phyloP scores from a whole-genome alignment of 1,140 invertebrate species.

The Agrypnia vestita region DNA sequence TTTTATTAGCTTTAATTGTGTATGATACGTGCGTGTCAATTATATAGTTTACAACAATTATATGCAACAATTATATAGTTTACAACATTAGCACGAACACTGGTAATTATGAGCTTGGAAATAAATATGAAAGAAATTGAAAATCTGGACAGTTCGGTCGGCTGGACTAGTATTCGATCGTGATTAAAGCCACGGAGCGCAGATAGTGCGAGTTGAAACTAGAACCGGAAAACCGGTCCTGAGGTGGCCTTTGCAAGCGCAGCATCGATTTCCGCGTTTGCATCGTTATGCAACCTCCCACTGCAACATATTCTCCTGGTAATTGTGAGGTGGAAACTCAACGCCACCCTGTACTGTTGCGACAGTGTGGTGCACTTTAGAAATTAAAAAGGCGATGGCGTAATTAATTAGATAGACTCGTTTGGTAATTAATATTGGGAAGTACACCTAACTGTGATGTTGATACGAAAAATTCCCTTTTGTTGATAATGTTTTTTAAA shows the following conservation, averaged over 20 bases:
- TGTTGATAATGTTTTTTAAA: no score
- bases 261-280: conserved; percentile 36
- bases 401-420: no score
- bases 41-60: no score
- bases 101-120: no score
- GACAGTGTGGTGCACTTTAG: neutral
- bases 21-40: no score
- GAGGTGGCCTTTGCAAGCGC: neutral
- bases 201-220: neutral
- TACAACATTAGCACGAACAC: no score
- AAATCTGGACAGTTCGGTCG: neutral
- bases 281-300: conserved; percentile 24
- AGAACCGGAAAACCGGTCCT: conserved; percentile 11
- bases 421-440: no score
- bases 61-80: no score
- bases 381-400: neutral
- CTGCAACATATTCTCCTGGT: conserved; percentile 17
- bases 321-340: neutral
- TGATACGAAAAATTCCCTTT: no score
- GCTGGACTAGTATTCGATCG: conserved; percentile 4
- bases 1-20: no score
- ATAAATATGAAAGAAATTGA: neutral
- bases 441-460: no score
- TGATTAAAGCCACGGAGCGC: conserved; percentile 17
- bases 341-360: neutral